Evolutionary conservation across 1,140 invertebrate genomes (phyloP).

Genomic region (Micrasema minimum): DNA sequence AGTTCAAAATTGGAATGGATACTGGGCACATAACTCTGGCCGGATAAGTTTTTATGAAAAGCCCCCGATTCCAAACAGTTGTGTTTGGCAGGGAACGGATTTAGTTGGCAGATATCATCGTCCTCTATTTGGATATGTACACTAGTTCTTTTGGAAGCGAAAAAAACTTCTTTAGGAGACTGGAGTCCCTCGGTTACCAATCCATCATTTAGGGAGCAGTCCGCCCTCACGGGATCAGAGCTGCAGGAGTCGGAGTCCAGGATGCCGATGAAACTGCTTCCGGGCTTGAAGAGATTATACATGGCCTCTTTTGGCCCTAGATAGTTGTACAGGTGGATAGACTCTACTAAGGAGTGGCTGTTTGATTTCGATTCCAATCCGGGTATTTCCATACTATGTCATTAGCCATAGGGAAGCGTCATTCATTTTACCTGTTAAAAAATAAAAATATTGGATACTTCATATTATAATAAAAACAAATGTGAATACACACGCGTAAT

Average conservation of each 20-base stretch:
- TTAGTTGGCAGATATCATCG: slow-evolving; percentile 25
- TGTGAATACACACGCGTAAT: too few relatives aligned
- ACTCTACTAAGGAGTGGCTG: slow-evolving; percentile 31
- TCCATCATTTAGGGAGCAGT: slow-evolving; percentile 40
- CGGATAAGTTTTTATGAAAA: slow-evolving; percentile 27
- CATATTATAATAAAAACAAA: too few relatives aligned
- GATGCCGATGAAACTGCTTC: slow-evolving; percentile 36
- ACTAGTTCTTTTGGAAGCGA: slow-evolving; percentile 14
- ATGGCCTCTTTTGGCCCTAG: slow-evolving; percentile 3
- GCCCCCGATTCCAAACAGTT: slow-evolving; percentile 6
- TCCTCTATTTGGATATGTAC: slow-evolving; percentile 31
- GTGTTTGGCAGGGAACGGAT: background rate
- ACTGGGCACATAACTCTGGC: slow-evolving; percentile 26
- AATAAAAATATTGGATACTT: too few relatives aligned
- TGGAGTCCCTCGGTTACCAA: background rate
- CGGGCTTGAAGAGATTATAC: slow-evolving; percentile 35
- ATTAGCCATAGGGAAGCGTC: background rate
- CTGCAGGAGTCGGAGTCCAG: slow-evolving; percentile 9
- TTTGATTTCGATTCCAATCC: slow-evolving; percentile 27
- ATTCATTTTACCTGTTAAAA: background rate
- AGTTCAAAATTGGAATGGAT: slow-evolving; percentile 13
- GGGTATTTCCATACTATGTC: slow-evolving; percentile 30
- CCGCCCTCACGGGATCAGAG: slow-evolving; percentile 32
- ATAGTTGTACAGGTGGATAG: slow-evolving; percentile 14
- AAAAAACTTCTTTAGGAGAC: slow-evolving; percentile 13